Base-by-base conservation (phyloP, 1,140 invertebrate species). In the Thaumetopoea pityocampa region DNA sequence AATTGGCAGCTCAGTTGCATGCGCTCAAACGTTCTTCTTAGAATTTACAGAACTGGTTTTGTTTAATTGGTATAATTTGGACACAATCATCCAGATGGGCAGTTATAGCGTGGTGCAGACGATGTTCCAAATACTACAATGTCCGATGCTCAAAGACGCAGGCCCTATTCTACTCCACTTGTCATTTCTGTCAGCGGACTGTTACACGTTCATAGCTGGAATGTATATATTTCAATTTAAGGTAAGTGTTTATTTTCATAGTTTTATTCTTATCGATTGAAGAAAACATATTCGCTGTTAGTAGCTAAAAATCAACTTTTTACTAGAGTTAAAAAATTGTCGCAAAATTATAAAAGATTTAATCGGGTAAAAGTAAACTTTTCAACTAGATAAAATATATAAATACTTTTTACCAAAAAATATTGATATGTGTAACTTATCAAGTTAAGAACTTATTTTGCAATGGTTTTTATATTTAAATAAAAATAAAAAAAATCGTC, bases 81-180 rank as follows among this genome's bases (percentile, higher is more conserved):
- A 85, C 2, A 84, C 83, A 11, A 60, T 85, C 14, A 33, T 84
- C 0, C 82, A 86, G 26, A 48, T 84, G 28, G 66, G 69, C 9
- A 71, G 76, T 38, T 85, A 81, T 26, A 81, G 72, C 8, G 56
- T 61, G 2, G 62, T 85, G 3, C 90, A 94, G 76, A 94, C 94
- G 57, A 71, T 92, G 19, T 92, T 96, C 60, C 95, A 95, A 72
- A 90, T 91, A 15, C 73, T 93, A 29, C 91, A 94, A 51, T 90
- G 93, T 17, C 85, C 92, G 18, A 91, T 95, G 63, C 85, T 96
- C 46, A 87, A 90, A 61, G 88, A 93, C 60, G 93, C 93, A 10
- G 93, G 93, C 7, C 92, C 94, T 9, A 92, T 94, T 8, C 90
- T 93, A 29, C 81, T 95, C 53, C 95, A 96, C 70, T 81, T 97